Evolutionary conservation across 2,888 invertebrate species (phyloP).

Genomic region (Cosmia trapezina): DNA sequence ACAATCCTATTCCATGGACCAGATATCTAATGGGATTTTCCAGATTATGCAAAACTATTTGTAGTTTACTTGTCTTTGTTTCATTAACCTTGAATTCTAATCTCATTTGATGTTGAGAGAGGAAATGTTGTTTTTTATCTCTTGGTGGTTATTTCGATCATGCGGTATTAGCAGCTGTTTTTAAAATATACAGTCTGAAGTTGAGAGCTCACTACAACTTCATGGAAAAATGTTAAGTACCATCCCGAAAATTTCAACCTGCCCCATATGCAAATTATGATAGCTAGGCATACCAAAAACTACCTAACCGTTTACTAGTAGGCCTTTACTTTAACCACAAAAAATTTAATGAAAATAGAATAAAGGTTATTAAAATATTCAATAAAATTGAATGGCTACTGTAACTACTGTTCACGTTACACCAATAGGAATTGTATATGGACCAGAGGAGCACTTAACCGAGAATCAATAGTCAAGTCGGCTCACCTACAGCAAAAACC

Average conservation of each 20-base stretch:
- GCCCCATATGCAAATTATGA: background rate
- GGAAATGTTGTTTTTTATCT: conserved; percentile 42
- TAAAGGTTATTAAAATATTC: conserved; percentile 44
- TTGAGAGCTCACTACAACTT: background rate
- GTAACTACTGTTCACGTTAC: conserved; percentile 43
- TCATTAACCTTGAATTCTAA: conserved; percentile 62
- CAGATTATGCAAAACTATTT: conserved; percentile 61
- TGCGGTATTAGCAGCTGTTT: conserved; percentile 1
- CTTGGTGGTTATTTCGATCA: conserved; percentile 24
- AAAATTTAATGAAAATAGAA: conserved; percentile 33
- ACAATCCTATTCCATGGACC: conserved; percentile 49
- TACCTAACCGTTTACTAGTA: no score
- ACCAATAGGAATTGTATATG: conserved; percentile 54
- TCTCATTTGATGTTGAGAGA: conserved; percentile 54
- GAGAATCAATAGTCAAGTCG: conserved; percentile 67
- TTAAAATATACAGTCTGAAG: background rate
- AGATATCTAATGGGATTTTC: conserved; percentile 59
- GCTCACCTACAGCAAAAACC: conserved; percentile 71
- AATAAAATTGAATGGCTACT: conserved; percentile 53
- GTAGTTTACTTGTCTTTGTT: conserved; percentile 56
- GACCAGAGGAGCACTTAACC: conserved; percentile 59
- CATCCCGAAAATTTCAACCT: background rate
- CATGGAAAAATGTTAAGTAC: no score
- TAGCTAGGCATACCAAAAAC: background rate
- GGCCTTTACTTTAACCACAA: conserved; percentile 1